Evolutionary conservation across 2,888 invertebrate genomes (phyloP).

Genomic region (Zonitis immaculata): DNA sequence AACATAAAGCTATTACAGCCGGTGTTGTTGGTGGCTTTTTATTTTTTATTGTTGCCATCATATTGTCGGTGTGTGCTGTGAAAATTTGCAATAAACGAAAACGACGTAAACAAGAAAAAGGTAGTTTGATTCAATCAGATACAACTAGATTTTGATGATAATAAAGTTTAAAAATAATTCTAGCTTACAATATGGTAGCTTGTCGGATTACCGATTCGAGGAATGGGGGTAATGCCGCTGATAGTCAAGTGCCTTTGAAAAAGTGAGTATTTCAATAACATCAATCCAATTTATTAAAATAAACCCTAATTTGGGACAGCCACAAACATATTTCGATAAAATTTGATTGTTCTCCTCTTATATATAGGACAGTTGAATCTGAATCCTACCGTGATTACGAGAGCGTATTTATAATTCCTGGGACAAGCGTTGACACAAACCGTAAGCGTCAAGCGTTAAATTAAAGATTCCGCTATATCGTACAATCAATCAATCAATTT

Average conservation of each 20-base stretch:
- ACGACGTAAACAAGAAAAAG: conserved; percentile 96
- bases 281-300: background rate
- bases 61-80: conserved; percentile 94
- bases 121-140: conserved; percentile 52
- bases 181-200: conserved; percentile 98
- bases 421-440: conserved; percentile 61
- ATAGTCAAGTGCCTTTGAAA: conserved; percentile 98
- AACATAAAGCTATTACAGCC: conserved; percentile 93
- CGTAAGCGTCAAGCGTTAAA: conserved; percentile 50
- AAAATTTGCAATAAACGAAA: conserved; percentile 97
- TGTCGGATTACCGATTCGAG: conserved; percentile 92
- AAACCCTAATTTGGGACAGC: no score
- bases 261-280: conserved; percentile 69
- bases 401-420: conserved; percentile 70
- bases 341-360: conserved; percentile 36
- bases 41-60: conserved; percentile 96
- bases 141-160: no score
- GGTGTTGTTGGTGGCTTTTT: conserved; percentile 95
- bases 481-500: background rate
- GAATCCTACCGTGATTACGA: conserved; percentile 67
- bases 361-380: conserved; percentile 55
- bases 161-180: no score
- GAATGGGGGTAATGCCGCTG: conserved; percentile 73
- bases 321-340: background rate
- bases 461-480: conserved; percentile 40